A percentile compares a stretch with the other conserved stretches of the same genome.
phyloP scores from a whole-genome alignment of 2,113 vertebrate genomes.

The Cyphomyrus discorhynchus region DNA sequence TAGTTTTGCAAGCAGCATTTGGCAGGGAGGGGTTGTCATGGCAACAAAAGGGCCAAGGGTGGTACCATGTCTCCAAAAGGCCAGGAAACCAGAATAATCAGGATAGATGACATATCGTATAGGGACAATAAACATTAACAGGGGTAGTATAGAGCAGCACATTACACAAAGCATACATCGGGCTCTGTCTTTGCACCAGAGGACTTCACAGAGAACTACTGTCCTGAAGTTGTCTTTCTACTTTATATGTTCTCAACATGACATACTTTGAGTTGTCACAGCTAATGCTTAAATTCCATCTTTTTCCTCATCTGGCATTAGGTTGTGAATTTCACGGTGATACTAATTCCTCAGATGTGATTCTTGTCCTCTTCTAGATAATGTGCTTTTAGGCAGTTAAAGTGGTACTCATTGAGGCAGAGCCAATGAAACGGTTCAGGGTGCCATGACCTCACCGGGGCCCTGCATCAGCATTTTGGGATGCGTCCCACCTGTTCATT shows the following conservation, averaged over 20 bases:
- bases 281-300: neutral
- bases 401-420: neutral
- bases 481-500: neutral
- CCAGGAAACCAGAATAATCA: constrained; percentile 27
- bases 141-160: constrained; percentile 20
- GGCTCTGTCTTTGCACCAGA: constrained; percentile 13
- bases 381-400: neutral
- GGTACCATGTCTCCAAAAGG: constrained; percentile 12
- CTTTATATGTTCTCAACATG: neutral
- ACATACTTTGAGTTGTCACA: neutral
- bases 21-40: constrained; percentile 33
- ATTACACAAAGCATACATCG: constrained; percentile 27
- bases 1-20: constrained; percentile 22
- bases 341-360: neutral
- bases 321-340: neutral
- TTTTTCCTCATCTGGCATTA: neutral
- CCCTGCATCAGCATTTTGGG: neutral
- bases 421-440: neutral
- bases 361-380: neutral
- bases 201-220: neutral
- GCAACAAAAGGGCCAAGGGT: constrained; percentile 33
- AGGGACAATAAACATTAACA: constrained; percentile 30
- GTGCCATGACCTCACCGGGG: neutral
- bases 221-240: neutral
- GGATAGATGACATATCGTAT: constrained; percentile 33